Conservation (phyloP, 2,797 vertebrate species). For the Dromococcyx pavoninus region DNA sequence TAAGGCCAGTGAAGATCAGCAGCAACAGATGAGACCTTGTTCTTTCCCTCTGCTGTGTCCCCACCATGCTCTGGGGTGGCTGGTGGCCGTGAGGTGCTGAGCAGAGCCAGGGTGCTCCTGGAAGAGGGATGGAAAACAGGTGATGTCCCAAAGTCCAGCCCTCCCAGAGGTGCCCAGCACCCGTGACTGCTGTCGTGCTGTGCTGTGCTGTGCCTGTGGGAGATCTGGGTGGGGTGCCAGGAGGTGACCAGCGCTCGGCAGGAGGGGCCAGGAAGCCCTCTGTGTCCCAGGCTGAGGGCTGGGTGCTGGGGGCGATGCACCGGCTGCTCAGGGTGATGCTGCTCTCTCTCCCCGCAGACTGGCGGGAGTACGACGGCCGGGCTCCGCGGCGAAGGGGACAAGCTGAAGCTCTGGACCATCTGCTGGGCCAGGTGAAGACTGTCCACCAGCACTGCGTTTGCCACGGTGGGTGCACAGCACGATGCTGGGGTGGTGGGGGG, state of each 20-base stretch:
- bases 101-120: not conserved
- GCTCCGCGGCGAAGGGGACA: conserved; percentile 81
- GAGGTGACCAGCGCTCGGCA: not conserved
- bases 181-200: fast-evolving
- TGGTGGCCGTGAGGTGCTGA: fast-evolving
- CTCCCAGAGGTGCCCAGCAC: not conserved
- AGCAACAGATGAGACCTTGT: not conserved
- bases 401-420: conserved; percentile 85
- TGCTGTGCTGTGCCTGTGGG: not conserved
- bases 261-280: not conserved
- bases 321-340: not conserved
- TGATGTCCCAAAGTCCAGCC: not conserved
- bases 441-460: conserved; percentile 87
- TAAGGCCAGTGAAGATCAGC: not conserved
- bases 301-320: not conserved
- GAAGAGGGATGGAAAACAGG: not conserved
- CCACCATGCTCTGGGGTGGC: fast-evolving
- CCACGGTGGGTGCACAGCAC: conserved; percentile 78
- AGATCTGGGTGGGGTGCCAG: not conserved
- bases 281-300: not conserved
- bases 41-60: not conserved
- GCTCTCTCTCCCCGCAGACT: conserved; percentile 74
- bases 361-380: conserved; percentile 85
- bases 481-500: fast-evolving
- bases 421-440: conserved; percentile 86